These are phyloP conservation scores for Macrostomum lignano DNA, from an alignment of 1,140 invertebrate species.

Conservation along the genomic window DNA sequence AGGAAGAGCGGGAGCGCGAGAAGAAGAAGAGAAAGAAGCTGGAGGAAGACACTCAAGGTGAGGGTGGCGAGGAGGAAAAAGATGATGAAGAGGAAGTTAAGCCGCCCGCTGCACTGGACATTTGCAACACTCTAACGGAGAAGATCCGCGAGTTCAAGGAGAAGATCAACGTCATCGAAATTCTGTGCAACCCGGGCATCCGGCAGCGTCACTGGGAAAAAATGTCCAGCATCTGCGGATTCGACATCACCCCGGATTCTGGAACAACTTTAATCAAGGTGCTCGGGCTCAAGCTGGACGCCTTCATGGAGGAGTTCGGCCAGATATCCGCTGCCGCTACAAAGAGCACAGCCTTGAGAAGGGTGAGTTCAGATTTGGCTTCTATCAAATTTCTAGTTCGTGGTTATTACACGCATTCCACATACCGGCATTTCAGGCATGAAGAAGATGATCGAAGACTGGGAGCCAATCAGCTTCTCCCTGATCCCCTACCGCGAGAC, in stretches of 20 bases:
- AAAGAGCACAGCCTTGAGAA: conserved; percentile 27
- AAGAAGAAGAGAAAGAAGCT: conserved; percentile 20
- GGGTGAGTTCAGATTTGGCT: too few relatives aligned
- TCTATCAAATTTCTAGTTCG: too few relatives aligned
- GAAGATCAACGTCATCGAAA: conserved; percentile 22
- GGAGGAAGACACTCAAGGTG: conserved; percentile 37
- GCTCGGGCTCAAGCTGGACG: conserved; percentile 20
- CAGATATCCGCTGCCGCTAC: conserved; percentile 22
- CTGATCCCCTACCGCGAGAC: conserved; percentile 33
- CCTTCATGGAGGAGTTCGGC: conserved; percentile 24
- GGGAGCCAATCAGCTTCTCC: conserved; percentile 18
- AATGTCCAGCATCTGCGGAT: conserved; percentile 23
- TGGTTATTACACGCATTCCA: too few relatives aligned
- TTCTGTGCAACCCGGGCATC: conserved; percentile 26
- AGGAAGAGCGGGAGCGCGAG: conserved; percentile 18
- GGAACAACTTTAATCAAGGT: conserved; percentile 25
- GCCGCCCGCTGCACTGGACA: too few relatives aligned
- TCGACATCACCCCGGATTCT: conserved; percentile 26
- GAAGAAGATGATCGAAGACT: conserved; percentile 27
- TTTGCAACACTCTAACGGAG: too few relatives aligned
- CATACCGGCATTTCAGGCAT: too few relatives aligned
- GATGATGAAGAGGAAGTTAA: conserved; percentile 13
- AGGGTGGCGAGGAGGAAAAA: conserved; percentile 20
- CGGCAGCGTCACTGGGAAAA: conserved; percentile 21
- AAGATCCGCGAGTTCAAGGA: conserved; percentile 28